Conservation (phyloP, 2,797 vertebrate species). For the Florisuga fusca region DNA sequence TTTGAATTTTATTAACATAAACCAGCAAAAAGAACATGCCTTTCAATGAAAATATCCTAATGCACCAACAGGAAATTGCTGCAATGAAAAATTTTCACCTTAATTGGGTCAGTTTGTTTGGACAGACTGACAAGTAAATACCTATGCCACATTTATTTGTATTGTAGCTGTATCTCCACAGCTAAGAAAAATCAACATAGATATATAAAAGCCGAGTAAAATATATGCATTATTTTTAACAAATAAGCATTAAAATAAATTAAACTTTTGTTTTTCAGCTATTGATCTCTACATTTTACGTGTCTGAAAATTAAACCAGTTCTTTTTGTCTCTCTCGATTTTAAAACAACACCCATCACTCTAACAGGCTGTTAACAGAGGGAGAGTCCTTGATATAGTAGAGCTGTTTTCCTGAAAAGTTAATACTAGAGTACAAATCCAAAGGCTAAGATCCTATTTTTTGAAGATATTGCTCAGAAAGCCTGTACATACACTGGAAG, state of each 20-base stretch:
- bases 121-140: background rate
- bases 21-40: background rate
- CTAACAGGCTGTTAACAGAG: background rate
- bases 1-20: background rate
- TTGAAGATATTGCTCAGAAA: background rate
- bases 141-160: background rate
- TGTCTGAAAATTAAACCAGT: background rate
- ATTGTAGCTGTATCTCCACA: background rate
- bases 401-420: background rate
- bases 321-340: background rate
- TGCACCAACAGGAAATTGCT: background rate
- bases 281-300: background rate
- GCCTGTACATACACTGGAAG: background rate
- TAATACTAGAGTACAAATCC: background rate
- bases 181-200: background rate
- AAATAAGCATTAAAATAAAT: background rate
- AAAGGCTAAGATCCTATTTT: background rate
- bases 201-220: background rate
- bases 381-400: background rate
- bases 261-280: background rate
- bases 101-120: slow-evolving; percentile 26
- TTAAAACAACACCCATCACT: background rate
- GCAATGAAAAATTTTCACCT: slow-evolving; percentile 20
- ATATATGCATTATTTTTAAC: background rate
- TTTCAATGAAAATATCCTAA: background rate